These are phyloP conservation scores for Astyanax mexicanus DNA, from an alignment of 2,797 vertebrate genomes.

Conservation along the genomic window DNA sequence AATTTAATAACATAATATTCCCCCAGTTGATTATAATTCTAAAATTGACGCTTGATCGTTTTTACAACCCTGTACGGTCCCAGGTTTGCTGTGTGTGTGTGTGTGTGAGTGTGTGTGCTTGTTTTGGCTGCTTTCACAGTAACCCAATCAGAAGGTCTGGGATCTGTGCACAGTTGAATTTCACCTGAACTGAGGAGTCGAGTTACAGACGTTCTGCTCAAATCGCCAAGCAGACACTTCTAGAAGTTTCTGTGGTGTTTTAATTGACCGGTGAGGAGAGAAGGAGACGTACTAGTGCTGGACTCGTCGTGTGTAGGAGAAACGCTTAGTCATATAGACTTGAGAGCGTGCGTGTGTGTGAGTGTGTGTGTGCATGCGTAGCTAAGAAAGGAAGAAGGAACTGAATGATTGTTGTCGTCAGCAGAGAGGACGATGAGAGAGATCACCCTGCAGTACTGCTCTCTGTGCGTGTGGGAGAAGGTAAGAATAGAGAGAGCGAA, in stretches of 20 bases:
- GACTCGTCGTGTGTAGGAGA: background rate
- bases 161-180: slow-evolving; percentile 65
- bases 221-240: slow-evolving; percentile 25
- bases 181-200: slow-evolving; percentile 68
- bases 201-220: slow-evolving; percentile 64
- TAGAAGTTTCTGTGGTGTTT: slow-evolving; percentile 57
- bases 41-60: too few species aligned
- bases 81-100: too few species aligned
- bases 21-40: too few species aligned
- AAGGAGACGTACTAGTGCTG: background rate
- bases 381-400: background rate
- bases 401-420: slow-evolving; percentile 26
- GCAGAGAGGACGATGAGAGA: slow-evolving; percentile 78
- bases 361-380: background rate
- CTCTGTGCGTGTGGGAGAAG: slow-evolving; percentile 82
- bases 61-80: too few species aligned
- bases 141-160: slow-evolving; percentile 75
- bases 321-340: background rate
- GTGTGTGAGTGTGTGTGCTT: background rate
- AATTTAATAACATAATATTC: too few species aligned
- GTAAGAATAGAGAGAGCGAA: slow-evolving; percentile 59
- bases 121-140: slow-evolving; percentile 56
- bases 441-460: slow-evolving; percentile 77
- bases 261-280: slow-evolving; percentile 51
- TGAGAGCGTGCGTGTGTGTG: background rate